A percentile compares a stretch with the other conserved stretches of the same genome.
These are phyloP conservation scores for Drosophila parthenogenetica DNA, from an alignment of 2,888 invertebrate genomes.

Conservation along the genomic window DNA sequence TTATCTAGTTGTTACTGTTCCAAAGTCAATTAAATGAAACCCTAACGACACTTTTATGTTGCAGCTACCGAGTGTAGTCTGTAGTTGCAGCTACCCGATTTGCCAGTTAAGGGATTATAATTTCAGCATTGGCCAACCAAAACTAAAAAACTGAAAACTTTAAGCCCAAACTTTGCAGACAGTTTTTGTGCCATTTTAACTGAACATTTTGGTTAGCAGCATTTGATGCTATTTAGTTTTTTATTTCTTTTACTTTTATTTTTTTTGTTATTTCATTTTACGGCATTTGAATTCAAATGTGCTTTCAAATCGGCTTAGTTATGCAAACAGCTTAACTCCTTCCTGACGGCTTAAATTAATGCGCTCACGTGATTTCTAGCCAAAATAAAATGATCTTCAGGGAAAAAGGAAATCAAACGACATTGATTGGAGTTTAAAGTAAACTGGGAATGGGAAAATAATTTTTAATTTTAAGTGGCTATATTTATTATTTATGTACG, in stretches of 20 bases:
- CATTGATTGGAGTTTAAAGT: no score
- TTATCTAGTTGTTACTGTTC: neutral
- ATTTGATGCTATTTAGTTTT: slow-evolving; percentile 45
- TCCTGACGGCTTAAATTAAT: slow-evolving; percentile 74
- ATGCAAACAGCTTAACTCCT: slow-evolving; percentile 64
- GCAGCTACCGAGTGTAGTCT: neutral
- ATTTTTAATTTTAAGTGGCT: no score
- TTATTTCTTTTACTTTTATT: slow-evolving; percentile 24
- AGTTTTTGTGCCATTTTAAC: slow-evolving; percentile 69
- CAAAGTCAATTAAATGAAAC: slow-evolving; percentile 13
- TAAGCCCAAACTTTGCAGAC: slow-evolving; percentile 72
- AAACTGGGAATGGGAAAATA: no score
- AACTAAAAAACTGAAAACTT: slow-evolving; percentile 57
- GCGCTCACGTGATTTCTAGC: slow-evolving; percentile 45
- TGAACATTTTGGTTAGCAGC: slow-evolving; percentile 32
- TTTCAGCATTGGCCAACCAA: slow-evolving; percentile 53
- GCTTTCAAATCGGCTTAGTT: slow-evolving; percentile 80
- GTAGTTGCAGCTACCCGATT: slow-evolving; percentile 37
- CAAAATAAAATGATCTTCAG: slow-evolving; percentile 26
- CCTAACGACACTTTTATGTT: neutral
- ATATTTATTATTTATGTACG: no score
- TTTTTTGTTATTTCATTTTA: slow-evolving; percentile 54
- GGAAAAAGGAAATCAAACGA: neutral
- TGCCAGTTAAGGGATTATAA: slow-evolving; percentile 77
- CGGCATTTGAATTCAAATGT: slow-evolving; percentile 79